These are phyloP conservation scores for Drosophila cognata DNA, from an alignment of 2,888 invertebrate genomes.

Conservation along the genomic window DNA sequence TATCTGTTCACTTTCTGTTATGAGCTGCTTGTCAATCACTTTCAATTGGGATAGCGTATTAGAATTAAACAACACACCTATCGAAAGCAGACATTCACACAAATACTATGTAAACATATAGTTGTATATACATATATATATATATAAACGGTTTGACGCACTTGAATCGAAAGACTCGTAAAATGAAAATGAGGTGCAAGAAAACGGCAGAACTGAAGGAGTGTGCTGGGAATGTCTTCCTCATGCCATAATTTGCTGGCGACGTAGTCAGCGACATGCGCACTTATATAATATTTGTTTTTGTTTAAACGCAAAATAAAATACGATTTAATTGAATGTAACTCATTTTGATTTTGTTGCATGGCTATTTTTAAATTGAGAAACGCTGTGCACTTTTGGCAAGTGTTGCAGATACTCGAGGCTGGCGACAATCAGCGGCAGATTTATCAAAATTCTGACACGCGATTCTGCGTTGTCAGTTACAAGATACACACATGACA, in stretches of 20 bases:
- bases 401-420: constrained; percentile 45
- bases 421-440: constrained; percentile 61
- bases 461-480: constrained; percentile 50
- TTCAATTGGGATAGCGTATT: constrained; percentile 6
- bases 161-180: constrained; percentile 54
- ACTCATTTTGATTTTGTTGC: constrained; percentile 39
- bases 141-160: constrained; percentile 57
- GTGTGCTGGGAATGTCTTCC: constrained; percentile 47
- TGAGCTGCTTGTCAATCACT: constrained; percentile 5
- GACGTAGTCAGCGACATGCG: constrained; percentile 30
- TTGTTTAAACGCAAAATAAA: constrained; percentile 66
- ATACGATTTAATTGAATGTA: constrained; percentile 74
- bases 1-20: background rate
- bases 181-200: constrained; percentile 68
- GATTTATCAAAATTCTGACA: constrained; percentile 76
- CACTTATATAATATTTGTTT: constrained; percentile 48
- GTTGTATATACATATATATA: constrained; percentile 19
- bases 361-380: constrained; percentile 62
- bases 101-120: constrained; percentile 13
- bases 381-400: constrained; percentile 56
- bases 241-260: constrained; percentile 58
- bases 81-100: constrained; percentile 17
- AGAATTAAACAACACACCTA: constrained; percentile 20
- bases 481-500: background rate
- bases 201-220: background rate